Evolutionary conservation across 2,797 vertebrate species (phyloP), one percentile per base, ranked within the genome.

Genomic region (Tragopan temminckii): DNA sequence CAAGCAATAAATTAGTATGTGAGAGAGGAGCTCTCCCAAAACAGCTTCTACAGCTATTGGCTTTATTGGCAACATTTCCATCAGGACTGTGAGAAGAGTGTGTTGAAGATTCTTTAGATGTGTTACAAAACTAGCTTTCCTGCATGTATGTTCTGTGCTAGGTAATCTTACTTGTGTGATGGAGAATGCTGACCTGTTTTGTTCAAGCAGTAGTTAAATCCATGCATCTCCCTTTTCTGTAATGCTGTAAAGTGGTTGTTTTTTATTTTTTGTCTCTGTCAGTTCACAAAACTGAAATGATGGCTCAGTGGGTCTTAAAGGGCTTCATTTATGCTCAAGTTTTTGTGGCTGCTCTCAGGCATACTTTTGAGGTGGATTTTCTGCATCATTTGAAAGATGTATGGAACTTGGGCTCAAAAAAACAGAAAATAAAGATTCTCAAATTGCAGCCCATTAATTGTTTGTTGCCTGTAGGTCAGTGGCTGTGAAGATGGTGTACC

Each of bases 121-220:
- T 72, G 24, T 78, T 77, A 50, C 9, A 55, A 2, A 23, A 35
- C 52, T 29, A 79, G 0, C 31, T 6, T 84, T 90, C 69, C 35
- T 68, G n/a, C 3, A 0, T 33, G 14, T 5, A 2, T 9, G n/a
- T 85, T 70, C 31, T 80, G 18, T 88, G 35, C 45, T 80, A 31
- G 25, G 70, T 17, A 59, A 36, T 59, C 40, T 58, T 80, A 18
- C 25, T 55, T 69, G 17, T 0, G 0, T 61, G 53, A n/a, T 64
- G 38, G 25, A 58, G 75, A 82, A 58, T 4, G 5, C 36, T 61
- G 48, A n/a, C 23, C 23, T 78, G 18, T 61, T 77, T 59, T 81
- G 17, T 77, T 92, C 36, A 77, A 77, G 25, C 24, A 68, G 43
- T 21, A 82, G 6, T 35, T 80, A 40, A 83, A 55, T 67, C 83